phyloP scores from a whole-genome alignment of 2,113 vertebrate species.

The Hippolais icterina region DNA sequence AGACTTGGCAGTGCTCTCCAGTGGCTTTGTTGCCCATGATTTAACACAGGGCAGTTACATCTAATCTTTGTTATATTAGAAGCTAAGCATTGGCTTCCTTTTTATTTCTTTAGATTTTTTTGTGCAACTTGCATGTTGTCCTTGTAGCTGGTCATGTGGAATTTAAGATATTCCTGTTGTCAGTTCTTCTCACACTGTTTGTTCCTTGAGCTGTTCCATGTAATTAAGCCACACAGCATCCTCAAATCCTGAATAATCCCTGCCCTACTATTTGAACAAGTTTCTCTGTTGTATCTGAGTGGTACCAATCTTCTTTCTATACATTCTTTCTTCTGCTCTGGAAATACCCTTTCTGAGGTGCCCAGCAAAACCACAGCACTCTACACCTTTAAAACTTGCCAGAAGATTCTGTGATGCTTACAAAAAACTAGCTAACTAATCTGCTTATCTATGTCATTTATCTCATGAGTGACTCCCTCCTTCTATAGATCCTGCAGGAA shows the following conservation, averaged over 20 bases:
- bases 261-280: neutral
- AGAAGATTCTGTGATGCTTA: neutral
- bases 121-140: neutral
- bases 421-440: neutral
- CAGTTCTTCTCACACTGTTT: neutral
- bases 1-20: neutral
- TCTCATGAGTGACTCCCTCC: neutral
- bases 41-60: neutral
- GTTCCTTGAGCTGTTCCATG: neutral
- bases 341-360: neutral
- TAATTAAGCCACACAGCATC: neutral
- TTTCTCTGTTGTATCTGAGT: neutral
- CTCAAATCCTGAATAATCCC: neutral
- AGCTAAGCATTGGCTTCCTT: neutral
- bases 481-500: neutral
- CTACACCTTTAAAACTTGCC: neutral
- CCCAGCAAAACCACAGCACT: neutral
- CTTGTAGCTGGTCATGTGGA: neutral
- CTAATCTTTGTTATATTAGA: neutral
- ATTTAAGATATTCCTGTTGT: neutral
- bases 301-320: neutral
- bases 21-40: neutral
- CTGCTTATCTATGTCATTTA: neutral
- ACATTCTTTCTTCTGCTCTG: neutral
- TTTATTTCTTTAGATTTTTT: neutral